Conservation (phyloP, 1,140 invertebrate genomes). For the Anagrus nilaparvatae region DNA sequence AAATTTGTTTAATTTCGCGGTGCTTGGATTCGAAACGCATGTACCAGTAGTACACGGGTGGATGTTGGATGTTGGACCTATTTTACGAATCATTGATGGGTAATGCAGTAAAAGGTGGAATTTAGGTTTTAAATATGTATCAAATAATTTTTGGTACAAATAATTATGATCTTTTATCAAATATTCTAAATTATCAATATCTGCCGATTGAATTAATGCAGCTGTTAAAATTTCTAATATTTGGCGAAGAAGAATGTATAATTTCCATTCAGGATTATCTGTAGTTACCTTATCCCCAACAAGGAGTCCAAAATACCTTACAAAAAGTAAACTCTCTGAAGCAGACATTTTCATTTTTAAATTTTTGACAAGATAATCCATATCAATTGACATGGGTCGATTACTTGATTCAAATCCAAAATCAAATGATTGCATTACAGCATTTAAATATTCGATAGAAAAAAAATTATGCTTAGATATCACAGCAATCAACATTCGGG, state of each 20-base stretch:
- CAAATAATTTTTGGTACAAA: slow-evolving; percentile 13
- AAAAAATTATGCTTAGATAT: not conserved
- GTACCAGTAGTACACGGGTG: slow-evolving; percentile 12
- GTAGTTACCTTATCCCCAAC: slow-evolving; percentile 8
- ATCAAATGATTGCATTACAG: not conserved
- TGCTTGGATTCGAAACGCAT: slow-evolving; percentile 20
- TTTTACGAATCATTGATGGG: slow-evolving; percentile 5
- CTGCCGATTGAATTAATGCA: slow-evolving; percentile 6
- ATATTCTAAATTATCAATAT: not conserved
- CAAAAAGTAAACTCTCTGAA: not conserved
- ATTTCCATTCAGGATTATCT: slow-evolving; percentile 8
- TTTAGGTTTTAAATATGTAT: slow-evolving; percentile 16
- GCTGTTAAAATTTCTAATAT: slow-evolving; percentile 11
- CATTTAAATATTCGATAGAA: not conserved
- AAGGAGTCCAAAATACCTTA: slow-evolving; percentile 2
- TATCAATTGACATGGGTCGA: not conserved
- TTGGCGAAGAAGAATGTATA: slow-evolving; percentile 12
- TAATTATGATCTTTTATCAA: slow-evolving; percentile 5
- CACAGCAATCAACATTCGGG: not conserved
- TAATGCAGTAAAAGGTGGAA: slow-evolving; percentile 18
- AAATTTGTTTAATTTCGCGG: slow-evolving; percentile 12
- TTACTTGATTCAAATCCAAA: not conserved
- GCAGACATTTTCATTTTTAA: not conserved
- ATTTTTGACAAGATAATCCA: not conserved
- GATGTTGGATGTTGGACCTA: too few relatives aligned